Base-by-base conservation (phyloP, 1,140 invertebrate species). In the honey bee (Apis mellifera) region DNA sequence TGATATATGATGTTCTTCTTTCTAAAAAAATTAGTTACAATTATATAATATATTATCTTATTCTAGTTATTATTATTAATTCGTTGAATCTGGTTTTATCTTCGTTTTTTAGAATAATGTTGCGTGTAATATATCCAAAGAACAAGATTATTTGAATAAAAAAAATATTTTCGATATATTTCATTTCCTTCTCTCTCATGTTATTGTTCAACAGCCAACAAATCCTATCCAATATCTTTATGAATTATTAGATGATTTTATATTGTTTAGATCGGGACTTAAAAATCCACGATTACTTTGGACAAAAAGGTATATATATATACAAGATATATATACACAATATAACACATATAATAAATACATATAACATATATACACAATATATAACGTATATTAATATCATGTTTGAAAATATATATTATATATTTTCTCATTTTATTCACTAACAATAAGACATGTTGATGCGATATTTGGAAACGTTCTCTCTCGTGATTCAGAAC, bases 221-320 rank as follows among this genome's bases (percentile, higher is more conserved):
- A 90, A 95, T 82, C 95, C 95, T 13, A 92, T 95, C 21, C 89
- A 92, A 42, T 95, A 94, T 85, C 86, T 95, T 9, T 79, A 90
- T 17, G 91, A 94, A 76, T 87, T 95, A 15, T 79, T 95, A 66
- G 93, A 95, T 78, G 93, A 93, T 73, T 95, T 94, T 70, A 83
- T 94, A 23, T 86, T 95, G 11, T 95, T 94, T 85, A 93, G 93
- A 80, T 86, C 91, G 1, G 94, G 94, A 4, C 83, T 94, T 9
- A 89, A 91, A 48, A 85, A 93, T 9, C 92, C 94, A 13, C 95
- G 94, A 12, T 74, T 95, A 23, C 89, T 95, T 26, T 95, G 92
- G 81, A 87, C 84, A 17, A 70, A 83, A 23, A 85, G 89, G 92
- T 93, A 90, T 55, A 1, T 15, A 48, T 59, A 68, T 65, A 42